These are phyloP conservation scores for Hirudo medicinalis DNA, from an alignment of 1,140 invertebrate species.

Conservation along the genomic window DNA sequence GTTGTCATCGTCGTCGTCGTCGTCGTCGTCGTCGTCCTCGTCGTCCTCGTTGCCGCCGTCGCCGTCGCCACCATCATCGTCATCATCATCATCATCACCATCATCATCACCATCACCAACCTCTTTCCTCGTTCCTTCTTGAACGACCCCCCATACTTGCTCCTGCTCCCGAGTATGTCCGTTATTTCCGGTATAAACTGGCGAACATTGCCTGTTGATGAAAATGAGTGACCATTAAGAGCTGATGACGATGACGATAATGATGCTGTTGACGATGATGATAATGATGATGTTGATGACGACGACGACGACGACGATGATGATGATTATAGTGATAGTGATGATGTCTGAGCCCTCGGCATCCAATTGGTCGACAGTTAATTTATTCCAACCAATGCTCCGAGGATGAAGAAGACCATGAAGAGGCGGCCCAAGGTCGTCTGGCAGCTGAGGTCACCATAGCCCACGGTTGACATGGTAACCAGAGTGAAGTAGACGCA, in stretches of 20 bases:
- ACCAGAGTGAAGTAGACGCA: constrained; percentile 41
- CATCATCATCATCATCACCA: background rate
- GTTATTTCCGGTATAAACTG: constrained; percentile 99
- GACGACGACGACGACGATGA: background rate
- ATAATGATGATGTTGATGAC: background rate
- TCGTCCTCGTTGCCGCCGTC: constrained; percentile 10
- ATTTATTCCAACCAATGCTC: constrained; percentile 33
- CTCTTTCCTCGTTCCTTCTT: constrained; percentile 98
- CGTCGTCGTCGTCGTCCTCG: constrained; percentile 20
- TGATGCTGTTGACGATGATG: background rate
- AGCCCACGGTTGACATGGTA: constrained; percentile 43
- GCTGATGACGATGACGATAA: background rate
- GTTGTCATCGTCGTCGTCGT: constrained; percentile 19
- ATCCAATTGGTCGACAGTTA: background rate
- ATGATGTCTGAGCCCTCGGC: background rate
- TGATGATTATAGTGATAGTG: background rate
- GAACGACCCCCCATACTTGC: constrained; percentile 97
- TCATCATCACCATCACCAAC: constrained; percentile 42
- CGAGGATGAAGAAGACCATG: constrained; percentile 37
- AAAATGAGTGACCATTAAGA: too few relatives aligned
- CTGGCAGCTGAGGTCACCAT: constrained; percentile 37
- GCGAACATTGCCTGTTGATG: constrained; percentile 61
- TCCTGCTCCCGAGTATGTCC: constrained; percentile 96
- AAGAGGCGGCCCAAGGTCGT: constrained; percentile 37
- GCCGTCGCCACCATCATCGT: constrained; percentile 7